phyloP scores from a whole-genome alignment of 2,888 invertebrate genomes.

The Microctonus aethiopoides region DNA sequence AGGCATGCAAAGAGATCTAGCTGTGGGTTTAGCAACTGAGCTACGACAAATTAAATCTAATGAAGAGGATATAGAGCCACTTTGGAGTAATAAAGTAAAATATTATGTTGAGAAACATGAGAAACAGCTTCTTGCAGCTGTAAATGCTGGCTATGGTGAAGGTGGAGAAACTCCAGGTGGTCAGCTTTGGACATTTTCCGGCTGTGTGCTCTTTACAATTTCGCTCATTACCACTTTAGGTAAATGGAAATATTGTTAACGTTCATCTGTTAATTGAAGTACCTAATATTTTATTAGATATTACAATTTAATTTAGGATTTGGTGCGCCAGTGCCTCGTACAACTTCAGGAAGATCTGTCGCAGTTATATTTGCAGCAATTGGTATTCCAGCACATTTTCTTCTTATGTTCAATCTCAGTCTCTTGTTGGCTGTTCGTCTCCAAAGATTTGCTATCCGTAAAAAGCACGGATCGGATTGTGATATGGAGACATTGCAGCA shows the following conservation, averaged over 20 bases:
- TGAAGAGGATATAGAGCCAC: constrained; percentile 66
- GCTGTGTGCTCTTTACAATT: constrained; percentile 76
- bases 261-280: too few species aligned
- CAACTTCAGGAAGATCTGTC: constrained; percentile 72
- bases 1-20: constrained; percentile 72
- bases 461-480: constrained; percentile 40
- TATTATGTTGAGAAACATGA: constrained; percentile 71
- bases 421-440: constrained; percentile 68
- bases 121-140: constrained; percentile 71
- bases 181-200: constrained; percentile 76
- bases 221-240: constrained; percentile 79
- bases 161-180: constrained; percentile 66
- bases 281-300: too few species aligned
- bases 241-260: constrained; percentile 51
- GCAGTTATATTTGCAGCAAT: constrained; percentile 75
- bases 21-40: constrained; percentile 75
- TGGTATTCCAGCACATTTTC: constrained; percentile 77
- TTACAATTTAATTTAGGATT: constrained; percentile 70
- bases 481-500: constrained; percentile 44
- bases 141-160: constrained; percentile 71
- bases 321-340: constrained; percentile 79
- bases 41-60: constrained; percentile 71
- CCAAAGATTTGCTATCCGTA: constrained; percentile 65
- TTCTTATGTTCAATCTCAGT: constrained; percentile 71
- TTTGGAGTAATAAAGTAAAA: constrained; percentile 74